A percentile compares a stretch with the other conserved stretches of the same genome.
phyloP scores from a whole-genome alignment of 1,140 invertebrate genomes.

The Bilobella aurantiaca region DNA sequence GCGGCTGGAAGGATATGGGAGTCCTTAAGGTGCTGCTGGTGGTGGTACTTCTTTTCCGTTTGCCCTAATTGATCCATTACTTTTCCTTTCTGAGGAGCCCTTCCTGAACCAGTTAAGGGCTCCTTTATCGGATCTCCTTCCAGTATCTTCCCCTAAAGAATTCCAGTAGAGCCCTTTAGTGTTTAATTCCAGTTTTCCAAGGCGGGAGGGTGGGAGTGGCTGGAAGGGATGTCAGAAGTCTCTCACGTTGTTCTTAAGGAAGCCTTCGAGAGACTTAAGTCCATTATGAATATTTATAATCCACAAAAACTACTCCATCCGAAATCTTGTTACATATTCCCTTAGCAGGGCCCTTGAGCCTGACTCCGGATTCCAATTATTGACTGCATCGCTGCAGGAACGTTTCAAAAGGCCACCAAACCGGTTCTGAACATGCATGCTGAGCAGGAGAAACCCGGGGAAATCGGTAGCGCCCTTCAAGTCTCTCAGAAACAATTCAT shows the following conservation, averaged over 20 bases:
- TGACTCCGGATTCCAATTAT: slow-evolving; percentile 29
- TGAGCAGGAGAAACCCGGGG: neutral
- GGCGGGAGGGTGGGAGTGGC: slow-evolving; percentile 2
- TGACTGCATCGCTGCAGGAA: slow-evolving; percentile 28
- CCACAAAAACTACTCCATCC: neutral
- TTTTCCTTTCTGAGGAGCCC: no score
- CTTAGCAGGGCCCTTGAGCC: slow-evolving; percentile 18
- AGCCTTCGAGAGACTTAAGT: neutral
- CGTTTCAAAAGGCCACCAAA: slow-evolving; percentile 21
- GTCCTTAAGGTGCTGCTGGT: neutral
- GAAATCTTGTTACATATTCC: slow-evolving; percentile 31
- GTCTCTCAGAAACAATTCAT: neutral
- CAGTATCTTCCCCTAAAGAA: neutral
- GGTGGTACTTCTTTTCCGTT: neutral
- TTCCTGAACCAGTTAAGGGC: neutral
- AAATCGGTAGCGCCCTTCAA: slow-evolving; percentile 29
- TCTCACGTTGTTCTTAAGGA: neutral
- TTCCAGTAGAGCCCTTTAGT: neutral
- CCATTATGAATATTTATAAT: slow-evolving; percentile 35
- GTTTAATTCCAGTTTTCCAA: neutral
- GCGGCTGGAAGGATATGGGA: no score
- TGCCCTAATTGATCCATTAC: neutral
- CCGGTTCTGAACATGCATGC: slow-evolving; percentile 30
- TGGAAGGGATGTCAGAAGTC: slow-evolving; percentile 15
- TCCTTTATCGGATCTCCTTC: neutral